A percentile compares a stretch with the other conserved stretches of the same genome.
Conservation (phyloP, 2,797 vertebrate genomes). For the Acipenser ruthenus region DNA sequence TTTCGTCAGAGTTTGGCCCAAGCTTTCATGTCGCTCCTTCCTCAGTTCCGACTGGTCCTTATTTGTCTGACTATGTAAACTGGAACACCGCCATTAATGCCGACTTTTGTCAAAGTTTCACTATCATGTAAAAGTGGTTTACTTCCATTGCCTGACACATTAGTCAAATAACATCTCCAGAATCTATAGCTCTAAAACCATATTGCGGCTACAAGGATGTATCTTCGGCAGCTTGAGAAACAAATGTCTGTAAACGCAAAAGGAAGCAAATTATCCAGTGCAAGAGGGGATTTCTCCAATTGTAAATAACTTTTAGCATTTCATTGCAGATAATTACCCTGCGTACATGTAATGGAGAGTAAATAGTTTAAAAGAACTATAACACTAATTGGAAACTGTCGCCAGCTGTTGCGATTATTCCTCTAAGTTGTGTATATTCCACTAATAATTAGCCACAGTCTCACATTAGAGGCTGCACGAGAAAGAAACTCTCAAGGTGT, state of each 20-base stretch:
- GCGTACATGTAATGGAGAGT: conserved; percentile 40
- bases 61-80: too few relatives aligned
- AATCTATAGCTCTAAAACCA: too few relatives aligned
- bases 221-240: too few relatives aligned
- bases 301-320: conserved; percentile 53
- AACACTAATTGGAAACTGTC: conserved; percentile 74
- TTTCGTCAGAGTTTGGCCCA: too few relatives aligned
- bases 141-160: too few relatives aligned
- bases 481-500: conserved; percentile 69
- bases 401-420: conserved; percentile 68
- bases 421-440: conserved; percentile 58
- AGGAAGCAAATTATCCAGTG: conserved; percentile 5
- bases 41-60: too few relatives aligned
- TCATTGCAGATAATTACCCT: conserved; percentile 60
- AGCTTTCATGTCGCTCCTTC: too few relatives aligned
- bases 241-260: neutral
- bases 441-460: conserved; percentile 57
- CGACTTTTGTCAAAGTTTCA: too few relatives aligned
- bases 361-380: conserved; percentile 60
- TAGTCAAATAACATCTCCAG: too few relatives aligned
- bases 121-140: too few relatives aligned
- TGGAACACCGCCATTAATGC: too few relatives aligned
- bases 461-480: conserved; percentile 59
- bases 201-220: too few relatives aligned
- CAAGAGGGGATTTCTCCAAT: conserved; percentile 45